Percentiles rank a stretch among this genome's conserved stretches.
Evolutionary conservation across 23 tunicate genomes (phyloP).

Genomic region (Styela clava): DNA sequence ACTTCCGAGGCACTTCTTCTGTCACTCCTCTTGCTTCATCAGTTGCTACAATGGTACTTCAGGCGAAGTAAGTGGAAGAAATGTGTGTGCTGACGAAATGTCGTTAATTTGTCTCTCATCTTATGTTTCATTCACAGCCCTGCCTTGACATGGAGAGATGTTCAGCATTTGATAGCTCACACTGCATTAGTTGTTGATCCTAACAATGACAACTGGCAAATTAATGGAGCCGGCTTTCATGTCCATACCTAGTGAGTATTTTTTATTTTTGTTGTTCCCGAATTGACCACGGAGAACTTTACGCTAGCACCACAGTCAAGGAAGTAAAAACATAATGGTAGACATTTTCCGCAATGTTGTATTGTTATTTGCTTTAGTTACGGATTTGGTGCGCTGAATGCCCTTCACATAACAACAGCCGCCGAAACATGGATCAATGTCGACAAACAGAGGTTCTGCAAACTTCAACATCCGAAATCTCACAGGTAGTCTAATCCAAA

Average conservation of each 20-base stretch:
- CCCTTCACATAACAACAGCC: slow-evolving; percentile 1
- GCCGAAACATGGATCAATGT: slow-evolving; percentile 21
- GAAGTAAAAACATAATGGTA: neutral
- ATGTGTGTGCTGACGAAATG: neutral
- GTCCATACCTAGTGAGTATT: slow-evolving; percentile 20
- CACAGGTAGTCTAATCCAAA: neutral
- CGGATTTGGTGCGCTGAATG: slow-evolving; percentile 33
- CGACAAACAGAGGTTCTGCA: slow-evolving; percentile 2
- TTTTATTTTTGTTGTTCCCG: neutral
- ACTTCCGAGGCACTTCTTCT: slow-evolving; percentile 25
- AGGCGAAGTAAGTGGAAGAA: slow-evolving; percentile 15
- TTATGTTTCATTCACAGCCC: slow-evolving; percentile 9
- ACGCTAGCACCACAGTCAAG: no score
- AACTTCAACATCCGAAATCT: neutral
- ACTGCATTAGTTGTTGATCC: slow-evolving; percentile 31
- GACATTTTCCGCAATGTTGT: neutral
- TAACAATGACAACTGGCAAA: slow-evolving; percentile 4
- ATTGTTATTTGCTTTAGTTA: slow-evolving; percentile 1
- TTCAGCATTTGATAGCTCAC: slow-evolving; percentile 19
- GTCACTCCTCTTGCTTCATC: slow-evolving; percentile 24
- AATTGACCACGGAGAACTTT: neutral
- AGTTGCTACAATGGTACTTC: slow-evolving; percentile 15
- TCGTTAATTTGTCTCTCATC: neutral
- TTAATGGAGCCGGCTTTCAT: slow-evolving; percentile 28
- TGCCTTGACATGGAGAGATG: slow-evolving; percentile 27